These are phyloP conservation scores for Hofmannophila pseudospretella DNA, from an alignment of 2,888 invertebrate species.

Conservation along the genomic window DNA sequence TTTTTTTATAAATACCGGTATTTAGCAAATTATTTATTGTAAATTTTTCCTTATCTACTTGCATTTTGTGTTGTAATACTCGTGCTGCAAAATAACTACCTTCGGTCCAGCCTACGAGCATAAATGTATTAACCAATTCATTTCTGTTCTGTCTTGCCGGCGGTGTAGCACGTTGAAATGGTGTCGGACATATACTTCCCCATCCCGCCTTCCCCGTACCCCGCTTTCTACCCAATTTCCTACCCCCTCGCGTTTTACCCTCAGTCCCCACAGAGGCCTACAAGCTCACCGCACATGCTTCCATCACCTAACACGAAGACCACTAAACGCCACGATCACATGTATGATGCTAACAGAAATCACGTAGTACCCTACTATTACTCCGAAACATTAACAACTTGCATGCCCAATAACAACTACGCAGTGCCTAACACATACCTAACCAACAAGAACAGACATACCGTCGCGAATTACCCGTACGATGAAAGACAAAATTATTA, in stretches of 20 bases:
- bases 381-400: constrained; percentile 61
- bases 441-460: constrained; percentile 52
- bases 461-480: constrained; percentile 50
- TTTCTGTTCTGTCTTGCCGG: constrained; percentile 74
- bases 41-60: too few species aligned
- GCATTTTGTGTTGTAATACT: too few species aligned
- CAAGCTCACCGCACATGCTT: constrained; percentile 55
- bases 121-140: constrained; percentile 59
- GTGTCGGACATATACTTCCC: constrained; percentile 86
- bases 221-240: constrained; percentile 64
- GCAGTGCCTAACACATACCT: constrained; percentile 39
- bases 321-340: constrained; percentile 61
- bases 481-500: constrained; percentile 52
- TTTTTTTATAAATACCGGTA: too few species aligned
- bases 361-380: constrained; percentile 72
- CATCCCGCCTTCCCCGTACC: constrained; percentile 63
- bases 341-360: constrained; percentile 78
- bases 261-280: constrained; percentile 42
- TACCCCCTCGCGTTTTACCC: constrained; percentile 71
- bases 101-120: constrained; percentile 22
- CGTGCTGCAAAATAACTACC: too few species aligned
- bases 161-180: constrained; percentile 84
- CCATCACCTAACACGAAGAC: constrained; percentile 37
- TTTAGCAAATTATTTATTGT: too few species aligned
- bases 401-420: constrained; percentile 65